Conservation (phyloP, 2,113 vertebrate species). For the Ammodramus savannarum region DNA sequence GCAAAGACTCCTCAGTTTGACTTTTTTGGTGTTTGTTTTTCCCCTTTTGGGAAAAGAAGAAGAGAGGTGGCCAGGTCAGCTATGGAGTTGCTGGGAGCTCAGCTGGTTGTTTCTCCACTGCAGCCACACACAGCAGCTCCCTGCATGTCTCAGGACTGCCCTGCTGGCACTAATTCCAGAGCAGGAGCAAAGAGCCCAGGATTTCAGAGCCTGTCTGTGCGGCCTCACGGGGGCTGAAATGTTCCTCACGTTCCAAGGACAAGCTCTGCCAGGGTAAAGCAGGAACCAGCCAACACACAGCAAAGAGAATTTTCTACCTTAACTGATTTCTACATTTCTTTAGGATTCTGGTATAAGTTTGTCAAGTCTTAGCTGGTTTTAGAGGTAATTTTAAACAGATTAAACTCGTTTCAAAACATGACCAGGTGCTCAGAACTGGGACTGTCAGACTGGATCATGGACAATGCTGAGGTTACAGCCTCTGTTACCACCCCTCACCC, state of each 20-base stretch:
- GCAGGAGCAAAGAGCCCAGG: neutral
- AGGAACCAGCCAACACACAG: neutral
- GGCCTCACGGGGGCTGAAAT: neutral
- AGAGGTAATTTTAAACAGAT: neutral
- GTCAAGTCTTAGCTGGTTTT: neutral
- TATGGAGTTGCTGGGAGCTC: neutral
- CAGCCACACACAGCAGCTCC: neutral
- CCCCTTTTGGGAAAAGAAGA: neutral
- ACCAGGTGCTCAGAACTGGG: neutral
- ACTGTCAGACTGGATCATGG: neutral
- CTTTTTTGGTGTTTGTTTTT: neutral
- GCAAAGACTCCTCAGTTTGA: neutral
- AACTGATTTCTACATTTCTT: neutral
- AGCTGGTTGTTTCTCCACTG: neutral
- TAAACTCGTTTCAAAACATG: neutral
- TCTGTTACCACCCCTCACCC: neutral
- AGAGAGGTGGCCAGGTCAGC: fast-evolving
- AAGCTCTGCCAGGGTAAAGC: neutral
- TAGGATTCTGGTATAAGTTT: neutral
- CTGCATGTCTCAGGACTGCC: neutral
- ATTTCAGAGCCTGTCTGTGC: neutral
- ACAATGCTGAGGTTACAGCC: neutral
- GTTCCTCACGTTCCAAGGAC: neutral
- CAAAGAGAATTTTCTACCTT: neutral
- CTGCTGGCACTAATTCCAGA: neutral